Evolutionary conservation across 2,113 vertebrate genomes (phyloP).

Genomic region (Muntiacus muntjak): DNA sequence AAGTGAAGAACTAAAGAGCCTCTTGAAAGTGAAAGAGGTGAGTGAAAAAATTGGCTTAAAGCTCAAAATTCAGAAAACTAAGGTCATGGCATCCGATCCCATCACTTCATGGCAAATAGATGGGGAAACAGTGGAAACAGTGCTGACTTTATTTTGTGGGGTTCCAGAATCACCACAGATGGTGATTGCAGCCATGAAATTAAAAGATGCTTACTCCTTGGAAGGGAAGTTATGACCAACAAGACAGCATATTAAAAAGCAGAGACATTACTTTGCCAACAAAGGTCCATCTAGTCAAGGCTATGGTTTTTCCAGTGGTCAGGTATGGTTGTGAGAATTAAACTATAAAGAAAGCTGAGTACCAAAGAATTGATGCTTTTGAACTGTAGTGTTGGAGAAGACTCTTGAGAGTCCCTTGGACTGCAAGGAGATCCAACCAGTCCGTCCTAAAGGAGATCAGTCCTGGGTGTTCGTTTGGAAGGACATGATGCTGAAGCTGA

Average conservation of each 20-base stretch:
- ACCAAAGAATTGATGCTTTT: neutral
- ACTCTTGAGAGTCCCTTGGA: neutral
- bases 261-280: neutral
- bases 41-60: neutral
- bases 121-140: neutral
- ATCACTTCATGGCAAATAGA: neutral
- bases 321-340: neutral
- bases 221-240: neutral
- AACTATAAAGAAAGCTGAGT: neutral
- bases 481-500: neutral
- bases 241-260: neutral
- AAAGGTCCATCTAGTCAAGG: neutral
- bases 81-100: neutral
- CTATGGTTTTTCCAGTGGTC: neutral
- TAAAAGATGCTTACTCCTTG: neutral
- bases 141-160: fast-evolving
- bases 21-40: neutral
- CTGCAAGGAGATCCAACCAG: neutral
- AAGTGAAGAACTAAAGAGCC: neutral
- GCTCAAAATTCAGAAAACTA: neutral
- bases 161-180: neutral
- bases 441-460: neutral
- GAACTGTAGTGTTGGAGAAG: neutral
- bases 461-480: neutral
- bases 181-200: neutral